Evolutionary conservation across 2,797 vertebrate genomes (phyloP).

Genomic region (Sorex maritimensis): DNA sequence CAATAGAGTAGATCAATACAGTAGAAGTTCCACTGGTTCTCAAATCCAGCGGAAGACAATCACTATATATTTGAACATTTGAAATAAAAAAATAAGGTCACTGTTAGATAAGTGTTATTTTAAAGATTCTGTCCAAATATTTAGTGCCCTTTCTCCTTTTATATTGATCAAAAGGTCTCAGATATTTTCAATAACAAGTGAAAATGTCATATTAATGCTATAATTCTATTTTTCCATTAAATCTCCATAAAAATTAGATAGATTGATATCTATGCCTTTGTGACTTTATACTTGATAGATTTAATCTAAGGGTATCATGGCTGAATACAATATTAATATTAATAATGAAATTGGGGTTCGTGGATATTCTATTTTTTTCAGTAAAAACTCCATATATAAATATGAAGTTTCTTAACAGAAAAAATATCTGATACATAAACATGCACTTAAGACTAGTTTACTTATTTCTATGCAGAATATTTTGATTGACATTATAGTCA

Average conservation of each 20-base stretch:
- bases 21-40: neutral
- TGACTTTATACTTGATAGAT: neutral
- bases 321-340: constrained; percentile 16
- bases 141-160: neutral
- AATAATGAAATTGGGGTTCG: neutral
- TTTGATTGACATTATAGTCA: constrained; percentile 62
- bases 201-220: neutral
- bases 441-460: constrained; percentile 20
- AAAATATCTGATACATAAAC: constrained; percentile 28
- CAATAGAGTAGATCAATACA: neutral
- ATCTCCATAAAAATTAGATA: neutral
- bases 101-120: neutral
- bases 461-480: constrained; percentile 25
- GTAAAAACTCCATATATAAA: no score
- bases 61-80: neutral
- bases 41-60: constrained; percentile 10
- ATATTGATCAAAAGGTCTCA: neutral
- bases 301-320: constrained; percentile 19
- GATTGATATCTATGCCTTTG: neutral
- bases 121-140: neutral
- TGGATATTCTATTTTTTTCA: neutral
- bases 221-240: neutral
- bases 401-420: neutral
- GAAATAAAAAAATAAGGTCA: neutral
- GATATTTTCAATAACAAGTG: neutral